Base-by-base conservation (phyloP, 2,888 invertebrate species). In the Perizoma affinitatum region DNA sequence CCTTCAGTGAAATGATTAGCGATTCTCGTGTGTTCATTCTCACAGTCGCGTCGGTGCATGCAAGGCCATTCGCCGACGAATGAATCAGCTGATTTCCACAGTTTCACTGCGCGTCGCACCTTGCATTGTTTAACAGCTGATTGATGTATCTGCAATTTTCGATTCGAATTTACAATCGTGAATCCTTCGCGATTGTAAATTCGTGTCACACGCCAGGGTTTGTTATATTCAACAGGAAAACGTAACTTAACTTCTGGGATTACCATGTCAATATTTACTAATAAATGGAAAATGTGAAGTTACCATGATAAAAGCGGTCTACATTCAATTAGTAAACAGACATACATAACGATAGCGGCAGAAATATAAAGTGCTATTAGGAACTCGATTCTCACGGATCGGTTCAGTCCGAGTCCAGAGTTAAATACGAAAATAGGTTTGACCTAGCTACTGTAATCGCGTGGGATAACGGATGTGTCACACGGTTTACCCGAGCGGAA, bases 21-120 rank as follows among this genome's bases (percentile, higher is more conserved):
- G 74, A 75, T 74, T 68, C 67, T 76, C 76, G 72, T 78, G 73
- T 76, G 73, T 81, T 81, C 80, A 78, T 84, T 84, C 82, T 77
- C 79, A 77, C 73, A 74, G 78, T 69, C 76, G 79, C 74, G 78
- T 69, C 76, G 79, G 82, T 78, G 82, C 84, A 83, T 83, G 84
- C 85, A 85, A 83, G 84, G 84, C 82, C 81, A 80, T 72, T 78
- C 72, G 75, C 75, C 78, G 75, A 79, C 77, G 78, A 80, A 79
- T 87, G 86, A 88, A 86, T 87, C 87, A 89, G 88, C 87, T 87
- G 88, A 82, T 80, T 81, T 77, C 78, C 76, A 77, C 81, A 83
- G 83, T 83, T 78, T 86, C 83, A 86, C 75, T 73, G 75, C 66
- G 72, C 71, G 72, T 79, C 76, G 76, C 80, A 76, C 79, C 78